A percentile compares a stretch with the other conserved stretches of the same genome.
Evolutionary conservation across 2,113 vertebrate species (phyloP).

Genomic region (Probosciger aterrimus): DNA sequence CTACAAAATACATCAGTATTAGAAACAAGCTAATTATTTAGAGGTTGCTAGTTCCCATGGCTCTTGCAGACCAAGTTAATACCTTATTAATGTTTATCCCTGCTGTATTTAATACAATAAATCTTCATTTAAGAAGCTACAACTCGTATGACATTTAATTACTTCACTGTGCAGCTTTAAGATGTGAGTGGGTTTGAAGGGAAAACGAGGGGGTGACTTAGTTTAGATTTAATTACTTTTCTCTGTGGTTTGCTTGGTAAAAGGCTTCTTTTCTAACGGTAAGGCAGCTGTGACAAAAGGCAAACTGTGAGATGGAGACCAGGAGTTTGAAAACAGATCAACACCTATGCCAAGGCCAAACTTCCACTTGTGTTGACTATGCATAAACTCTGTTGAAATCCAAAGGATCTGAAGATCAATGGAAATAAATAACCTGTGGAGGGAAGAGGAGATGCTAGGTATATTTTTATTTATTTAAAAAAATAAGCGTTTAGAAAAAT

Average conservation of each 20-base stretch:
- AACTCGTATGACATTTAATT: neutral
- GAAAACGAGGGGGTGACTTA: neutral
- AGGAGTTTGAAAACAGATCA: neutral
- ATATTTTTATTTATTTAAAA: neutral
- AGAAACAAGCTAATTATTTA: neutral
- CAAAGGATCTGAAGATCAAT: neutral
- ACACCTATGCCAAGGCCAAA: neutral
- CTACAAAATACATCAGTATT: neutral
- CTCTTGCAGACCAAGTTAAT: neutral
- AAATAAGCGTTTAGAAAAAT: neutral
- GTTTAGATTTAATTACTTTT: neutral
- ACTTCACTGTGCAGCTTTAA: neutral
- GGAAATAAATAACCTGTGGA: neutral
- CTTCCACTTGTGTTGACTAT: neutral
- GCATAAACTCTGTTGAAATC: neutral
- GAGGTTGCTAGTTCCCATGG: neutral
- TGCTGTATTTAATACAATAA: constrained; percentile 1
- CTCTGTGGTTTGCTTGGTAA: neutral
- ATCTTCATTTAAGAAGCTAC: constrained; percentile 3
- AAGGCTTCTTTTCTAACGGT: neutral
- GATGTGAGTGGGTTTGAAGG: neutral
- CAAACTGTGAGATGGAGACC: neutral
- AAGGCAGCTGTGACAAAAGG: neutral
- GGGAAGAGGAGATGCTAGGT: neutral
- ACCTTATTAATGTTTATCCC: constrained; percentile 4